Evolutionary conservation across 2,113 vertebrate species (phyloP).

Genomic region (Calidris pugnax): DNA sequence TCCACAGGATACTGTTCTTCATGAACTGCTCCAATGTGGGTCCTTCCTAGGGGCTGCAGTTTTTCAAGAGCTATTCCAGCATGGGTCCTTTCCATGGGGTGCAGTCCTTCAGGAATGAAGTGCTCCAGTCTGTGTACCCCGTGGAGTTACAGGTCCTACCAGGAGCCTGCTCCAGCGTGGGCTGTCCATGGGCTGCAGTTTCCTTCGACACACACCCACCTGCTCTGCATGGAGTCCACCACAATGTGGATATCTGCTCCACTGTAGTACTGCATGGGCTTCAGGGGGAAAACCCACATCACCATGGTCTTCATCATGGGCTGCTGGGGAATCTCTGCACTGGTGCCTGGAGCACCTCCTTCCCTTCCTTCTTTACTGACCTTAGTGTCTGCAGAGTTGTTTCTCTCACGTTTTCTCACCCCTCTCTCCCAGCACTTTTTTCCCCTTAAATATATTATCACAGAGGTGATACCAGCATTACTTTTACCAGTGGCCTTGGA

Average conservation of each 20-base stretch:
- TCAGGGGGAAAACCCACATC: not conserved
- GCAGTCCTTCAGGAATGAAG: not conserved
- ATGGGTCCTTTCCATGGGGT: not conserved
- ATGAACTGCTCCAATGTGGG: not conserved
- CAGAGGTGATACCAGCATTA: fast-evolving
- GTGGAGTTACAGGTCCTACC: not conserved
- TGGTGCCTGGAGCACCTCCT: fast-evolving
- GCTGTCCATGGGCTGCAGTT: not conserved
- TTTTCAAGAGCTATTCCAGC: not conserved
- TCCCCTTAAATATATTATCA: not conserved
- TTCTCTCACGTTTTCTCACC: not conserved
- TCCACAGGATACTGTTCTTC: not conserved
- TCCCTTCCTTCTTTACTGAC: not conserved
- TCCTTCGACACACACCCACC: not conserved
- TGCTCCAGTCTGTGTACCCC: not conserved
- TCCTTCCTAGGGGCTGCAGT: not conserved
- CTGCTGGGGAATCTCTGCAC: not conserved
- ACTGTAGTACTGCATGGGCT: not conserved
- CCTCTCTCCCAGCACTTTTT: not conserved
- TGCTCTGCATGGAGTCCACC: not conserved
- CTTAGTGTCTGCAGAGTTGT: not conserved
- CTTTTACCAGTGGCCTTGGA: not conserved
- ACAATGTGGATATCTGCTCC: not conserved
- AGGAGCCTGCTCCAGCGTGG: not conserved
- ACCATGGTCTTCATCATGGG: not conserved